Evolutionary conservation across 2,888 invertebrate species (phyloP), one percentile per base, ranked within the genome.

Genomic region (Tetheella fluctuosa): DNA sequence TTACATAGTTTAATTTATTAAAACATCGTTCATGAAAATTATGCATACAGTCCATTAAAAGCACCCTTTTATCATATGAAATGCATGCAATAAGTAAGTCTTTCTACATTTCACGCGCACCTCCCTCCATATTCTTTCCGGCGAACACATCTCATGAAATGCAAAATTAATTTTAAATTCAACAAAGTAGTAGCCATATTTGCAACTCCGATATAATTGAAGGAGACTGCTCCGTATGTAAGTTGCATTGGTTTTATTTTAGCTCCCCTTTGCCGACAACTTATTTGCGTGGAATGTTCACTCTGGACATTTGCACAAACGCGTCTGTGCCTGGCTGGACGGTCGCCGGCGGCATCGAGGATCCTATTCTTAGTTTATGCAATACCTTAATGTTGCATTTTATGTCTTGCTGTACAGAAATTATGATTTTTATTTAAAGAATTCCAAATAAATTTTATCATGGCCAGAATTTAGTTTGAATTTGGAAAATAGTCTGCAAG

Each of bases 121-220:
- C 10, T 37, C 17, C 57, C 54, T 17, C 20, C 52, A 37, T 23
- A 60, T 57, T 60, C 60, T 54, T 57, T 57, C 56, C 17, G 42
- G 42, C 54, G 54, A 37, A 25, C 39, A 53, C 25, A 66, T 74
- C 77, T 79, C 77, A 79, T 79, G 75, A 77, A 83, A 81, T 82
- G 79, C 73, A 74, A 83, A 83, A 88, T 83, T 85, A 82, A 87
- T 84, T 83, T 81, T 62, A 72, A 75, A 79, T 76, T 76, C 71
- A 64, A 74, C 77, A 77, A 78, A 80, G 72, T 74, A 73, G 70
- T 71, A 59, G 74, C 73, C 70, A 69, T 79, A 75, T 77, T 80
- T 75, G 74, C 80, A 70, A 75, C 75, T 76, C 65, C 63, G 63
- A 77, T 81, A 79, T 86, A 85, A 86, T 84, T 85, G 79, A 77